phyloP scores from a whole-genome alignment of 2,113 vertebrate genomes.

The Catagonus wagneri region DNA sequence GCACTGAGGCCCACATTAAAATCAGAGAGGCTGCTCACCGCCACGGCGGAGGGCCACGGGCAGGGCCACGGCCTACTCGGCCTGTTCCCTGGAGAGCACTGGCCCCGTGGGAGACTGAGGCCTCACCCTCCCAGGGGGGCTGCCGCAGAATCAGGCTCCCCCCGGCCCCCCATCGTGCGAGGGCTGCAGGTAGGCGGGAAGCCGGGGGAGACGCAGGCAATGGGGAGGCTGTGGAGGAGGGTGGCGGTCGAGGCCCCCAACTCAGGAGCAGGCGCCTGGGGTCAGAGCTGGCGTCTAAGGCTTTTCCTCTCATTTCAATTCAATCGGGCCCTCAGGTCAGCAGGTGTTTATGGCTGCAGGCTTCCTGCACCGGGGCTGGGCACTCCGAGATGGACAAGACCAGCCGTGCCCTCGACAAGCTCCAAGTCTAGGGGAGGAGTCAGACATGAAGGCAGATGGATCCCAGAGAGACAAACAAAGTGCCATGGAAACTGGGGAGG shows the following conservation, averaged over 20 bases:
- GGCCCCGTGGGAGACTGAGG: background rate
- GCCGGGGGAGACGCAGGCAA: background rate
- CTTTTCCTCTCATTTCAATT: background rate
- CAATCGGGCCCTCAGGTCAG: background rate
- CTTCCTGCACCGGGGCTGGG: background rate
- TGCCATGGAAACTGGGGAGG: slow-evolving; percentile 70
- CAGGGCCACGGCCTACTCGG: slow-evolving; percentile 61
- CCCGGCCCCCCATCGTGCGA: background rate
- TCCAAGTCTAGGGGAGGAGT: slow-evolving; percentile 58
- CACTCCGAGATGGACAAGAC: background rate
- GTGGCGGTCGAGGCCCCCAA: background rate
- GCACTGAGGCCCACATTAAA: slow-evolving; percentile 85
- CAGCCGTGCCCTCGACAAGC: slow-evolving; percentile 56
- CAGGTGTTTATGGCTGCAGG: background rate
- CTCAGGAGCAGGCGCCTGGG: background rate
- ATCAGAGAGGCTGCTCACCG: slow-evolving; percentile 81
- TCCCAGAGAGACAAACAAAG: slow-evolving; percentile 44
- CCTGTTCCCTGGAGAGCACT: background rate
- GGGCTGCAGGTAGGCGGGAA: slow-evolving; percentile 60
- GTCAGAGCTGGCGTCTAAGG: background rate
- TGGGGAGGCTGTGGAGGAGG: background rate
- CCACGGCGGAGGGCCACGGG: slow-evolving; percentile 71
- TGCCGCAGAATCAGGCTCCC: background rate
- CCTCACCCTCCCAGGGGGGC: background rate
- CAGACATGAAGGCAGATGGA: slow-evolving; percentile 58